These are phyloP conservation scores for Phalloptychus januarius DNA, from an alignment of 2,797 vertebrate species.

Conservation along the genomic window DNA sequence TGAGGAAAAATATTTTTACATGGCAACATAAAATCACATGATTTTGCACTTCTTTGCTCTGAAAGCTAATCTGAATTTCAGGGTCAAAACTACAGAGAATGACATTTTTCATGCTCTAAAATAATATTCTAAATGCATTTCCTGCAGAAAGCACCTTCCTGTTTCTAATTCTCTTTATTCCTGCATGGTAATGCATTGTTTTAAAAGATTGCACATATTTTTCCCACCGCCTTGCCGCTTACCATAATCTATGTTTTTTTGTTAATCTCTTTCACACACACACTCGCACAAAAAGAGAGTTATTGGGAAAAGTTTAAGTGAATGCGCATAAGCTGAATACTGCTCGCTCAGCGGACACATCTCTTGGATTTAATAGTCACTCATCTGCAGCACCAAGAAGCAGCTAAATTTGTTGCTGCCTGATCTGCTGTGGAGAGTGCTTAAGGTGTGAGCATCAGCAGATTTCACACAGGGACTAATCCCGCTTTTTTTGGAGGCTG, in stretches of 20 bases:
- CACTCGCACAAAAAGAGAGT: conserved; percentile 25
- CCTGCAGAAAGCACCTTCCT: conserved; percentile 2
- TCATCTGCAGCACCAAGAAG: conserved; percentile 54
- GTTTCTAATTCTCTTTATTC: conserved; percentile 27
- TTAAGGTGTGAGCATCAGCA: conserved; percentile 46
- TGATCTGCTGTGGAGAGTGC: conserved; percentile 42
- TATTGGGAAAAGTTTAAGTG: conserved; percentile 49
- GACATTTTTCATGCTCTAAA: neutral
- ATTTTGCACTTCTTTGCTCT: neutral
- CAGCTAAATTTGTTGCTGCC: conserved; percentile 56
- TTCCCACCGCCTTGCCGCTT: conserved; percentile 19
- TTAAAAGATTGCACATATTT: conserved; percentile 41
- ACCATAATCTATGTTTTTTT: conserved; percentile 42
- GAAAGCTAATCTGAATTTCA: neutral
- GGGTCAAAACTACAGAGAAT: neutral
- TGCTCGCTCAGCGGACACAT: conserved; percentile 54
- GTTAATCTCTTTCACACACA: conserved; percentile 14
- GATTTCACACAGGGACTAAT: conserved; percentile 40
- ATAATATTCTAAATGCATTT: conserved; percentile 15
- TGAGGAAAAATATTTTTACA: neutral
- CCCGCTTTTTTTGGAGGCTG: conserved; percentile 25
- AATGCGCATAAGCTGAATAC: conserved; percentile 50
- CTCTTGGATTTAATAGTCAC: conserved; percentile 59
- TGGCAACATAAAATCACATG: neutral
- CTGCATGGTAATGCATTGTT: conserved; percentile 42